These are phyloP conservation scores for Drosophila equinoxialis DNA, from an alignment of 1,140 invertebrate species.

Conservation along the genomic window DNA sequence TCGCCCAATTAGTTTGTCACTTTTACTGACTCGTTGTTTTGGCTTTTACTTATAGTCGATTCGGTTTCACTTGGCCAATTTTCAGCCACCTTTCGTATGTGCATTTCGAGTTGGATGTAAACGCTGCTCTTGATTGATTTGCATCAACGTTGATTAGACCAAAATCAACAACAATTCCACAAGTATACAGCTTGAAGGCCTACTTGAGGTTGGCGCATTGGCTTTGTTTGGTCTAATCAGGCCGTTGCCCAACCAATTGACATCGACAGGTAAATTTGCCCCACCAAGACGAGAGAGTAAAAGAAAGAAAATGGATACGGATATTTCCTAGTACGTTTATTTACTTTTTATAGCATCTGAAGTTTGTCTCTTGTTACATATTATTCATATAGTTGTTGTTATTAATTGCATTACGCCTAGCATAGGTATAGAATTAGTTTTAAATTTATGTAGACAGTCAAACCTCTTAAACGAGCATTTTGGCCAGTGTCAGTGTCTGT, in stretches of 20 bases:
- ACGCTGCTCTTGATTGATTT: slow-evolving; percentile 73
- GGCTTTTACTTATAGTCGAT: slow-evolving; percentile 30
- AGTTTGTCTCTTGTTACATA: slow-evolving; percentile 76
- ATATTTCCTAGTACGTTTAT: slow-evolving; percentile 75
- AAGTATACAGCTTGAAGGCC: slow-evolving; percentile 32
- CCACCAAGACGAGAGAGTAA: slow-evolving; percentile 17
- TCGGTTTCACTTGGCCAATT: slow-evolving; percentile 62
- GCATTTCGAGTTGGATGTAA: slow-evolving; percentile 45
- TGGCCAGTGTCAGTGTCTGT: slow-evolving; percentile 30
- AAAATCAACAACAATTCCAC: slow-evolving; percentile 69
- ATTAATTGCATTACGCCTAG: slow-evolving; percentile 50
- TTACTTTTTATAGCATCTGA: slow-evolving; percentile 77
- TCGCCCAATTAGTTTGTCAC: slow-evolving; percentile 71
- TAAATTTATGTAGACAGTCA: slow-evolving; percentile 73
- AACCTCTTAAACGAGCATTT: slow-evolving; percentile 71
- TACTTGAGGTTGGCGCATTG: no score
- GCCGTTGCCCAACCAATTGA: slow-evolving; percentile 56
- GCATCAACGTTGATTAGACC: slow-evolving; percentile 78
- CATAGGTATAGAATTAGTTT: slow-evolving; percentile 52
- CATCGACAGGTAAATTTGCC: slow-evolving; percentile 70
- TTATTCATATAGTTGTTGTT: slow-evolving; percentile 45
- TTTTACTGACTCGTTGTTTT: slow-evolving; percentile 57
- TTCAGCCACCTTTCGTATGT: slow-evolving; percentile 58
- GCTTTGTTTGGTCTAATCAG: no score
- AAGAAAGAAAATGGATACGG: slow-evolving; percentile 41